These are phyloP conservation scores for Pangasianodon gigas DNA, from an alignment of 2,113 vertebrate species.

Conservation along the genomic window DNA sequence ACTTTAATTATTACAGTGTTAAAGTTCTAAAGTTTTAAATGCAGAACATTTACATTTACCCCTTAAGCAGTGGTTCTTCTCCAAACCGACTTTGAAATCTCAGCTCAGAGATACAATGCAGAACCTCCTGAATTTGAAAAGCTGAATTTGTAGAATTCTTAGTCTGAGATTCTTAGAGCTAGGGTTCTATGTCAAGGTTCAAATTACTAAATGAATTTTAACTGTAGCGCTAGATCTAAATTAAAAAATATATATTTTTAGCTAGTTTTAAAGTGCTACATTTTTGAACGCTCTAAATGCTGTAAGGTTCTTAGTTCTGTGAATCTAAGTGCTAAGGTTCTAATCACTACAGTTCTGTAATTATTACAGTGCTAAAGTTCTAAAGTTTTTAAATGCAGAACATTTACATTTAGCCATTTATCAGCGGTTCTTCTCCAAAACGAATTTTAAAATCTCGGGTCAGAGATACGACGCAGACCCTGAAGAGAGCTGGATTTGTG, in stretches of 20 bases:
- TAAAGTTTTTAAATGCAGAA: background rate
- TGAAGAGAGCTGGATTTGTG: background rate
- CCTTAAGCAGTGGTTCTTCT: background rate
- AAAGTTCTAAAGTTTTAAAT: background rate
- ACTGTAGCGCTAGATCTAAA: background rate
- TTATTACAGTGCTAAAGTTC: background rate
- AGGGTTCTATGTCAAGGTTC: background rate
- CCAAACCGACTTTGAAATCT: background rate
- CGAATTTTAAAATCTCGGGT: background rate
- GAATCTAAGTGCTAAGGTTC: background rate
- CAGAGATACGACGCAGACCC: background rate
- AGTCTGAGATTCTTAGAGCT: background rate
- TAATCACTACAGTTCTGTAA: background rate
- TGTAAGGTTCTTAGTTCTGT: background rate
- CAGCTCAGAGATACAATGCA: background rate
- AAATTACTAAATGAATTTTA: background rate
- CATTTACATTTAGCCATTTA: background rate
- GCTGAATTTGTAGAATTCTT: background rate
- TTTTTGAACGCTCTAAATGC: background rate
- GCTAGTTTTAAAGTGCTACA: background rate
- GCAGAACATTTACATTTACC: background rate
- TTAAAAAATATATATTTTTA: background rate
- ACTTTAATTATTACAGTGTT: background rate
- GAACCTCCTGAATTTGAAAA: background rate
- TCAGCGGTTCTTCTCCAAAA: background rate